Evolutionary conservation across 2,888 invertebrate species (phyloP).

Genomic region (Synergus umbraculus): DNA sequence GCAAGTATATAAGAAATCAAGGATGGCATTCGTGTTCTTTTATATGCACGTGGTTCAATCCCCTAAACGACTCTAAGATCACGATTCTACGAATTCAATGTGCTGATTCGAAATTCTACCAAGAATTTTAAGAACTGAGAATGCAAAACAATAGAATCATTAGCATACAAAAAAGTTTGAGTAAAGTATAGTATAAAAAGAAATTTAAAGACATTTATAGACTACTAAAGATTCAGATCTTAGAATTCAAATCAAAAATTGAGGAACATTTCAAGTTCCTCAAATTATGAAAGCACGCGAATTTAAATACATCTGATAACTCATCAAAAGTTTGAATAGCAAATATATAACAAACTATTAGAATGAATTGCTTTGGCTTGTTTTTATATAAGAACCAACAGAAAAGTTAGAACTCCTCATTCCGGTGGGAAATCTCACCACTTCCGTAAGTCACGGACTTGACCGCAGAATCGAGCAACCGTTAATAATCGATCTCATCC

Average conservation of each 20-base stretch:
- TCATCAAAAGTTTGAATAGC: too few species aligned
- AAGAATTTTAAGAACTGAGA: neutral
- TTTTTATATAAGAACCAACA: too few species aligned
- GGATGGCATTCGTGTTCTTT: conserved; percentile 16
- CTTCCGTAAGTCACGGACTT: conserved; percentile 1
- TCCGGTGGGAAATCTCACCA: conserved; percentile 5
- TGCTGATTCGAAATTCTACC: neutral
- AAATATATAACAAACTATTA: too few species aligned
- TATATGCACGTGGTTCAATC: conserved; percentile 28
- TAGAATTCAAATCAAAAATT: too few species aligned
- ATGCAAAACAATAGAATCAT: conserved; percentile 3
- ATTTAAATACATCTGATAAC: too few species aligned
- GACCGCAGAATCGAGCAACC: neutral
- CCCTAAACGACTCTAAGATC: neutral
- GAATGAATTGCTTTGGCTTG: too few species aligned
- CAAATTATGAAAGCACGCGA: too few species aligned
- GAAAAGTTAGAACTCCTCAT: neutral
- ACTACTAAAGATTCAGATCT: too few species aligned
- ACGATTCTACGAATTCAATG: conserved; percentile 10
- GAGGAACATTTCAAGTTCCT: too few species aligned
- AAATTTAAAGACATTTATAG: neutral
- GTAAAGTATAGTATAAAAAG: neutral
- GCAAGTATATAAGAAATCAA: neutral
- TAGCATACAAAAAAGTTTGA: neutral
- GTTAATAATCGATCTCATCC: conserved; percentile 30